These are phyloP conservation scores for Tympanuchus pallidicinctus DNA, from an alignment of 2,113 vertebrate genomes.

Conservation along the genomic window DNA sequence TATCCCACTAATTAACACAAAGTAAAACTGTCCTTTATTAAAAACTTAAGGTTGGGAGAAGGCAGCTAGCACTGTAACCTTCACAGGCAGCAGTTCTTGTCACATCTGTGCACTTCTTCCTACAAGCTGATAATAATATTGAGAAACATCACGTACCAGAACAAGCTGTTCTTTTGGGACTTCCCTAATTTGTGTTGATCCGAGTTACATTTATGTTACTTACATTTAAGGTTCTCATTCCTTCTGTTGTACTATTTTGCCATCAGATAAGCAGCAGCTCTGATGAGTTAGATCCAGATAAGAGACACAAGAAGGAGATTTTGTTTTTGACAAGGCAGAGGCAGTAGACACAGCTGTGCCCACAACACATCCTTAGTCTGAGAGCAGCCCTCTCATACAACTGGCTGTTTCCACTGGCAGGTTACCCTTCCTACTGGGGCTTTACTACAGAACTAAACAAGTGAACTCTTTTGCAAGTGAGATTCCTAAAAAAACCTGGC, in stretches of 20 bases:
- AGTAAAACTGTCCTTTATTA: fast-evolving
- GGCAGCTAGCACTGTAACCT: not conserved
- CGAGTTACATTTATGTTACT: not conserved
- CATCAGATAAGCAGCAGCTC: not conserved
- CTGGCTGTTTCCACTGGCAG: not conserved
- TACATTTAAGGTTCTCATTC: not conserved
- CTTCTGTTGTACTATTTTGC: not conserved
- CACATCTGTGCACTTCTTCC: not conserved
- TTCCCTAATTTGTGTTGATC: not conserved
- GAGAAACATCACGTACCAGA: not conserved
- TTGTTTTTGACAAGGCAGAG: fast-evolving
- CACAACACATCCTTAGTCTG: not conserved
- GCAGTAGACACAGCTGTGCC: not conserved
- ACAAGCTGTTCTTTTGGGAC: not conserved
- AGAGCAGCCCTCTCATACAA: not conserved
- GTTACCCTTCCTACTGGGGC: not conserved
- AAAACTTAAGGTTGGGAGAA: not conserved
- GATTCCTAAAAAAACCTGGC: constrained; percentile 3
- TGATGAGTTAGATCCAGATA: not conserved
- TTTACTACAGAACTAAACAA: not conserved
- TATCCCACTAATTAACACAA: not conserved
- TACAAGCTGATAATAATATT: not conserved
- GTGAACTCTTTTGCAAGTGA: not conserved
- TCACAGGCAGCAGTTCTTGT: not conserved
- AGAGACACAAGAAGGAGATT: not conserved